Evolutionary conservation across 2,113 vertebrate species (phyloP), one percentile per base, ranked within the genome.

Genomic region (Apaloderma vittatum): DNA sequence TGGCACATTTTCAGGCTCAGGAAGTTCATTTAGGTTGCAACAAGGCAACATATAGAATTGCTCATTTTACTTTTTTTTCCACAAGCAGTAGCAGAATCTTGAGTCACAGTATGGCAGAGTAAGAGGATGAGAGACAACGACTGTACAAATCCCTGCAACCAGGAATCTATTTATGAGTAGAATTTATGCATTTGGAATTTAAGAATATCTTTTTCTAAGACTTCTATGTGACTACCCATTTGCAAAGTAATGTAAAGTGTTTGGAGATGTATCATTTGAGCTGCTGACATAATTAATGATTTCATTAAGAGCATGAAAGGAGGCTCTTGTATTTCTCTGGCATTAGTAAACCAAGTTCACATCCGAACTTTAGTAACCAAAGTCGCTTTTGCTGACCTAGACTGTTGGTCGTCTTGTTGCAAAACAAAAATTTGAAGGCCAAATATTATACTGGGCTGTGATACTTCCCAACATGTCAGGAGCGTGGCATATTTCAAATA

Each of bases 271-370:
- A 96, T 97, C 55, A 1, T 82, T 97, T 81, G 92, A 96, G 83
- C 79, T 97, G 97, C 90, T 97, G 98, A 98, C 97, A 97, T 97
- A 98, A 98, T 97, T 97, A 97, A 98, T 97, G 97, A 97, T 96
- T 98, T 98, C 97, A 97, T 97, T 97, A 82, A 30, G 72, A 95
- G 93, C 54, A 93, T 98, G 97, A 98, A 98, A 98, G 97, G 89
- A 97, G 80, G 61, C 67, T 86, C 95, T 98, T 98, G 96, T 98
- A 85, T 97, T 97, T 90, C 86, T 61, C 84, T 97, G 97, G 95
- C 90, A 70, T 87, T 72, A 82, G 72, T 63, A 95, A 92, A 90
- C 93, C 95, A 90, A 92, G 86, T 97, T 97, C 97, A 95, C 94
- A 95, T 98, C 93, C 48, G 12, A 96, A 71, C 85, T 97, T 80